A percentile compares a stretch with the other conserved stretches of the same genome.
These are phyloP conservation scores for Holothuria leucospilota DNA, from an alignment of 53 echinoderm and acorn worm genomes.

Conservation along the genomic window DNA sequence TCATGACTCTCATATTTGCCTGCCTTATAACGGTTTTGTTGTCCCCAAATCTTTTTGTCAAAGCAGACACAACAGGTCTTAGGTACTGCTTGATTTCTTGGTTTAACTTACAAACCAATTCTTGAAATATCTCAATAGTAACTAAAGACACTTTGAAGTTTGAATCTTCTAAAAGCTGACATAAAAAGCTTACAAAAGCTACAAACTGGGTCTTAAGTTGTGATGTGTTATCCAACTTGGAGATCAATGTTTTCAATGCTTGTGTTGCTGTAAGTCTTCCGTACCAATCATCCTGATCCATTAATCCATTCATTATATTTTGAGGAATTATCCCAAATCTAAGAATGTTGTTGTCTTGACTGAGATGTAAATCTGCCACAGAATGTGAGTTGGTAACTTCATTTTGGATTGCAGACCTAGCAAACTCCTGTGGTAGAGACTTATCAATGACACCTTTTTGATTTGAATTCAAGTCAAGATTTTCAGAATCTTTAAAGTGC, in stretches of 20 bases:
- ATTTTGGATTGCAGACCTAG: background rate
- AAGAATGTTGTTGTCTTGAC: background rate
- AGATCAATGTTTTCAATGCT: slow-evolving; percentile 76
- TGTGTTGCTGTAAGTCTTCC: slow-evolving; percentile 81
- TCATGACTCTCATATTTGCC: slow-evolving; percentile 96
- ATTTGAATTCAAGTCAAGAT: slow-evolving; percentile 43
- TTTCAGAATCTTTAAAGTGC: slow-evolving; percentile 1
- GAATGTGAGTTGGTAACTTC: background rate
- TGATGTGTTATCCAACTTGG: slow-evolving; percentile 62
- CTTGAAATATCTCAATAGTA: slow-evolving; percentile 85
- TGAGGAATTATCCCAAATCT: slow-evolving; percentile 89
- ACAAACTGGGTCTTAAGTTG: slow-evolving; percentile 77
- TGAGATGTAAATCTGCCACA: background rate
- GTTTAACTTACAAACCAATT: slow-evolving; percentile 77
- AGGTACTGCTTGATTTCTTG: slow-evolving; percentile 84
- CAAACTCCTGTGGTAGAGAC: background rate
- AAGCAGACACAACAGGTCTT: slow-evolving; percentile 79
- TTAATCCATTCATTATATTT: slow-evolving; percentile 77
- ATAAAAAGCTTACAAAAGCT: slow-evolving; percentile 89
- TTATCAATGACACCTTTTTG: background rate
- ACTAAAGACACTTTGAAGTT: slow-evolving; percentile 92
- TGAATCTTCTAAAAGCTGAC: slow-evolving; percentile 89
- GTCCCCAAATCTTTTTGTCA: slow-evolving; percentile 95
- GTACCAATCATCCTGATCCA: slow-evolving; percentile 87
- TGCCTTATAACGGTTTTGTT: slow-evolving; percentile 93